Base-by-base conservation (phyloP, 2,797 vertebrate species). In the Parauchenoglanis ngamensis region DNA sequence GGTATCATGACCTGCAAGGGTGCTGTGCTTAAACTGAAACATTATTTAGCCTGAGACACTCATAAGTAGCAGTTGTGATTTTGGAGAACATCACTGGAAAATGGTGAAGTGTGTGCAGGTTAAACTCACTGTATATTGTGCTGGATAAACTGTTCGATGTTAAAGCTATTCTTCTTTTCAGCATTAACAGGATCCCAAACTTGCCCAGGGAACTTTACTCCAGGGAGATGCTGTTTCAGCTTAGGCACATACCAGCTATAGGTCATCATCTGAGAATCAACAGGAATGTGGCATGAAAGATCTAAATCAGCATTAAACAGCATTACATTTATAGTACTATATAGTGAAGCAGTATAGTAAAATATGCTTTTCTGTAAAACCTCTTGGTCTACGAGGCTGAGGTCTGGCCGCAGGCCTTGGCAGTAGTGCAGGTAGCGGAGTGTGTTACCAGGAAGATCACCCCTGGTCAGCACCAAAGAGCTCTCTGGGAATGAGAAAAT, bases 381-480 rank as follows among this genome's bases (percentile, higher is more conserved):
- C 97, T 99, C 98, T 92, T 99, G 98, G 93, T 99, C 98, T 65
- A 99, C 97, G 23, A 99, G 95, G 46, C 95, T 96, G 76, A 98
- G 65, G 89, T 99, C 97, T 0, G 97, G 96, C 87, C 98, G 96
- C 59, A 96, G 72, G 0, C 93, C 96, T 91, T 97, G 96, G 3
- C 98, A 99, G 87, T 98, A 98, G 94, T 98, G 96, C 59, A 98
- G 78, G 82, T 99, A 99, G 87, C 98, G 97, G 89, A 99, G 94
- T 35, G 97, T 95, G 92, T 99, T 99, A 65, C 98, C 98, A 0
- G 98, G 98, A 88, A 99, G 93, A 91, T 99, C 98, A 90, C 98
- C 98, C 91, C 98, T 96, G 19, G 98, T 97, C 94, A 99, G 93
- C 90, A 99, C 92, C 92, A 98, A 94, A 0, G 98, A 96, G 87